Conservation (phyloP, 2,113 vertebrate species). For the Ceyx melanurus region DNA sequence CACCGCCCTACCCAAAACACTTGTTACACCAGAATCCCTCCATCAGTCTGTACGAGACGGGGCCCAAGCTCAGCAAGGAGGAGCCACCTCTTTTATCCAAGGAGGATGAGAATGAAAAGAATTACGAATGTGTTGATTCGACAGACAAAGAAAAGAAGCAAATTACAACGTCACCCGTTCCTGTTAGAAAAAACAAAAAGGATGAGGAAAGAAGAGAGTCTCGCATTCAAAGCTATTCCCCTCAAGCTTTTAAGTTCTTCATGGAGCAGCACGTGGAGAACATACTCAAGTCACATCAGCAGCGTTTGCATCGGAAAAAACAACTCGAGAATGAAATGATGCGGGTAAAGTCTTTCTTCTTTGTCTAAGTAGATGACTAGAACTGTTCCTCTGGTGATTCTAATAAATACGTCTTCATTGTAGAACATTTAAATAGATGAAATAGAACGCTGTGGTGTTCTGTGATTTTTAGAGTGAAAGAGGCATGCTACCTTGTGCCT, state of each 20-base stretch:
- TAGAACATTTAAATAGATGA: neutral
- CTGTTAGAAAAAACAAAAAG: slow-evolving; percentile 90
- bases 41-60: slow-evolving; percentile 67
- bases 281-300: slow-evolving; percentile 95
- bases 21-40: slow-evolving; percentile 83
- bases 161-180: slow-evolving; percentile 95
- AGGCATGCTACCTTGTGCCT: neutral
- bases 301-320: slow-evolving; percentile 92
- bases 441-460: neutral
- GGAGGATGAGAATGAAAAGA: slow-evolving; percentile 81
- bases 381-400: neutral
- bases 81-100: slow-evolving; percentile 65
- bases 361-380: slow-evolving; percentile 6
- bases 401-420: neutral
- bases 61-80: slow-evolving; percentile 73
- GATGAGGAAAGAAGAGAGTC: slow-evolving; percentile 91
- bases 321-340: slow-evolving; percentile 98
- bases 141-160: slow-evolving; percentile 93
- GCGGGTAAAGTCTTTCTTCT: slow-evolving; percentile 81
- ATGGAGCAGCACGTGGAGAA: slow-evolving; percentile 99
- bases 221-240: slow-evolving; percentile 90
- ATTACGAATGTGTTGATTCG: slow-evolving; percentile 54
- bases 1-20: slow-evolving; percentile 88
- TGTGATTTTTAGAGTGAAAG: neutral
- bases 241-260: slow-evolving; percentile 99